Percentiles rank a stretch among this genome's conserved stretches.
Evolutionary conservation across 2,888 invertebrate species (phyloP).

Genomic region (Synanthedon tipuliformis): DNA sequence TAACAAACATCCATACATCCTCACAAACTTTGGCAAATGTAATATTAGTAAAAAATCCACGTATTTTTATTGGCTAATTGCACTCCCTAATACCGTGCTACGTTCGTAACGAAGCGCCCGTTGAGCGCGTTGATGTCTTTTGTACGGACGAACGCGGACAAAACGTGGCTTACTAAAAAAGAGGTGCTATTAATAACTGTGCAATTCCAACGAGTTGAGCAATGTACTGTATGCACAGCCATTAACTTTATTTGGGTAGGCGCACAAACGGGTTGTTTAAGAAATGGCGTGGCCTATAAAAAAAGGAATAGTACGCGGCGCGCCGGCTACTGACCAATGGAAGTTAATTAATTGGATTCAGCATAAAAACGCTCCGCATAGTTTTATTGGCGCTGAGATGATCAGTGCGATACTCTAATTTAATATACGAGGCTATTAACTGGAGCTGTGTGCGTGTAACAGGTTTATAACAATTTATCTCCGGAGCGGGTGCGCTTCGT

Average conservation of each 20-base stretch:
- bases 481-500: slow-evolving; percentile 1
- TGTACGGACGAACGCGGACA: slow-evolving; percentile 6
- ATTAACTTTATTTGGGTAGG: neutral
- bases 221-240: neutral
- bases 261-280: neutral
- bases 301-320: neutral
- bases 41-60: too few species aligned
- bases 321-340: slow-evolving; percentile 29
- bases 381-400: slow-evolving; percentile 44
- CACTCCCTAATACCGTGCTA: too few species aligned
- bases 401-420: slow-evolving; percentile 42
- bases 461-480: slow-evolving; percentile 2
- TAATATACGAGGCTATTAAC: slow-evolving; percentile 29
- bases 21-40: too few species aligned
- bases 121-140: slow-evolving; percentile 27
- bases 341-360: slow-evolving; percentile 40
- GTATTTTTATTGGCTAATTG: too few species aligned
- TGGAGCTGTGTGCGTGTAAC: slow-evolving; percentile 8
- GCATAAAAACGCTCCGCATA: slow-evolving; percentile 27
- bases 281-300: neutral
- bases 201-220: slow-evolving; percentile 2
- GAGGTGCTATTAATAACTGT: slow-evolving; percentile 4
- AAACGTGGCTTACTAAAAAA: slow-evolving; percentile 4
- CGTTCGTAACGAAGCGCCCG: neutral
- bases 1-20: too few species aligned